A percentile compares a stretch with the other conserved stretches of the same genome.
phyloP scores from a whole-genome alignment of 2,888 invertebrate species.

The Drosophila borborema region DNA sequence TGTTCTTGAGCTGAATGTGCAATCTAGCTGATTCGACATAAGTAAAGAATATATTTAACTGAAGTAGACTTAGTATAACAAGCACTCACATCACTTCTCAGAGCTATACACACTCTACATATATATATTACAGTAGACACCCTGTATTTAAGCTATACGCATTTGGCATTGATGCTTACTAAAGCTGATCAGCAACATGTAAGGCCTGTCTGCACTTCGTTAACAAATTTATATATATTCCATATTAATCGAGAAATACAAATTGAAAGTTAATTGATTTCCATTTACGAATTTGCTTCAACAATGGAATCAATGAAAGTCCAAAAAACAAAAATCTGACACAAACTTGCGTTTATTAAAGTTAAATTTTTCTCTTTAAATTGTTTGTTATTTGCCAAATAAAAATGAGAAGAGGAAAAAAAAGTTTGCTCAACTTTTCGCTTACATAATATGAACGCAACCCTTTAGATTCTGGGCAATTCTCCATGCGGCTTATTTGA shows the following conservation, averaged over 20 bases:
- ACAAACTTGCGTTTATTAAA: conserved; percentile 1
- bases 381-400: conserved; percentile 1
- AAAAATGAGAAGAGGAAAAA: conserved; percentile 2
- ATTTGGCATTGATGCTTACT: neutral
- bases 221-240: conserved; percentile 5
- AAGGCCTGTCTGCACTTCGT: neutral
- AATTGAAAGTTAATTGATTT: conserved; percentile 33
- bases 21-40: too few relatives aligned
- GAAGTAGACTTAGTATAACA: too few relatives aligned
- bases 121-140: neutral
- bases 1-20: neutral
- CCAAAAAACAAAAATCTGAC: neutral
- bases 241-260: neutral
- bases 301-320: conserved; percentile 2
- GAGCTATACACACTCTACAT: too few relatives aligned
- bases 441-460: conserved; percentile 27
- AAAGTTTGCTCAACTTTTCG: conserved; percentile 51
- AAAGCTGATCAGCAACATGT: conserved; percentile 10
- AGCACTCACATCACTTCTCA: too few relatives aligned
- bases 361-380: conserved; percentile 5
- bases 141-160: neutral
- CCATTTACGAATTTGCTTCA: conserved; percentile 8
- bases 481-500: conserved; percentile 60
- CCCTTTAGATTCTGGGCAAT: conserved; percentile 24
- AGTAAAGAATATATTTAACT: too few relatives aligned